Evolutionary conservation across 2,888 invertebrate species (phyloP), one percentile per base, ranked within the genome.

Genomic region (Crioceris asparagi): DNA sequence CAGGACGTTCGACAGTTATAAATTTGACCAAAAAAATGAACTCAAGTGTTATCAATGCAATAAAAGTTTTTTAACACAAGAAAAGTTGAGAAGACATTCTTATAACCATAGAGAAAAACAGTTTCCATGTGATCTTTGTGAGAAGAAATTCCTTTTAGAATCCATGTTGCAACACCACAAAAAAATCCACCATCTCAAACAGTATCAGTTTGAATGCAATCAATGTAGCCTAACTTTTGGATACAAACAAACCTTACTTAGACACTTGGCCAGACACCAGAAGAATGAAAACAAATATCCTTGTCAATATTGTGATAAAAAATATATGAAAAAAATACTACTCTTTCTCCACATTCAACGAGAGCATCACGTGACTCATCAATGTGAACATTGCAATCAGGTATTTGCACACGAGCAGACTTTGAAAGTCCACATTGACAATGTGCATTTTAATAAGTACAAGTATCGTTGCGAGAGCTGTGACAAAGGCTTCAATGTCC

Each of bases 61-160:
- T 15, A 27, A 27, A 8, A 2, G 5, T 2, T 27, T 27, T 8
- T 12, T 6, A 12, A 27, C 5, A 5, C 6, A 27, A 12, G 27
- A 27, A 27, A 27, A 27, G 15, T 6, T 27, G 15, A 27, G 15
- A 27, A 27, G 15, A 6, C 27, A 27, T 15, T 14, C 15, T 5
- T 15, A 15, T 4, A 15, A 14, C 10, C 27, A 27, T 15, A 27
- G 33, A 45, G 66, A 66, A 0, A 65, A 67, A 1, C 56, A 55
- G 0, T 68, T 68, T 19, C 67, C 65, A 0, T 63, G 66, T n/a
- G 41, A 46, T 5, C 32, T 43, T 12, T 49, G 49, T 14, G 40
- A 44, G 2, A 41, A 38, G 17, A 31, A 17, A 19, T 40, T 48
- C 17, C 30, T 40, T 16, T 43, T 35, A 32, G 43, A 48, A 17